A percentile compares a stretch with the other conserved stretches of the same genome.
phyloP scores from a whole-genome alignment of 2,888 invertebrate genomes.

The Dioctria rufipes region DNA sequence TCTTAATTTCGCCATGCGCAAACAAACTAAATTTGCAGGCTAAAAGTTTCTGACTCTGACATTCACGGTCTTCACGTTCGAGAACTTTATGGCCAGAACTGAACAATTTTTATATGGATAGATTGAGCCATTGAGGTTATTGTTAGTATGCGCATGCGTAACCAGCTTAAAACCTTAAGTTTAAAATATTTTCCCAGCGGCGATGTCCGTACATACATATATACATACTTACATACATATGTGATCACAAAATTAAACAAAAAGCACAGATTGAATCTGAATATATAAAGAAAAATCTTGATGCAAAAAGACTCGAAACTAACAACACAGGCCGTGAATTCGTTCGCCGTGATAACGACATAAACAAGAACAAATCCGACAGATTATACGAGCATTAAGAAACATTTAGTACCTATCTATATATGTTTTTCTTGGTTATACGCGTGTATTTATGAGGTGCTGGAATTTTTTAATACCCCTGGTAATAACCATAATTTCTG shows the following conservation, averaged over 20 bases:
- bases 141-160: slow-evolving; percentile 17
- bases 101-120: slow-evolving; percentile 10
- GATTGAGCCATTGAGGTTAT: not conserved
- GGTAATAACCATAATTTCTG: slow-evolving; percentile 33
- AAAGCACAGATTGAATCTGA: not conserved
- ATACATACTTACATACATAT: not conserved
- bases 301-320: not conserved
- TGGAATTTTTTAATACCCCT: slow-evolving; percentile 40
- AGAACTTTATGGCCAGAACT: slow-evolving; percentile 25
- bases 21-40: slow-evolving; percentile 43
- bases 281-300: not conserved
- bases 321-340: not conserved
- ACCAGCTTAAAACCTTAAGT: not conserved
- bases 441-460: slow-evolving; percentile 32
- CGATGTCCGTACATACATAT: not conserved
- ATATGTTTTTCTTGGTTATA: not conserved
- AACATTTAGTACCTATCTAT: slow-evolving; percentile 26
- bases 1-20: slow-evolving; percentile 53
- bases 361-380: slow-evolving; percentile 1
- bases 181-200: slow-evolving; percentile 6
- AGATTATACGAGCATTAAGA: slow-evolving; percentile 43
- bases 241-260: slow-evolving; percentile 19
- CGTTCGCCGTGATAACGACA: not conserved
- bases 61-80: slow-evolving; percentile 1
- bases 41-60: not conserved